Conservation (phyloP, 1,140 invertebrate genomes). For the Tenebrio molitor region DNA sequence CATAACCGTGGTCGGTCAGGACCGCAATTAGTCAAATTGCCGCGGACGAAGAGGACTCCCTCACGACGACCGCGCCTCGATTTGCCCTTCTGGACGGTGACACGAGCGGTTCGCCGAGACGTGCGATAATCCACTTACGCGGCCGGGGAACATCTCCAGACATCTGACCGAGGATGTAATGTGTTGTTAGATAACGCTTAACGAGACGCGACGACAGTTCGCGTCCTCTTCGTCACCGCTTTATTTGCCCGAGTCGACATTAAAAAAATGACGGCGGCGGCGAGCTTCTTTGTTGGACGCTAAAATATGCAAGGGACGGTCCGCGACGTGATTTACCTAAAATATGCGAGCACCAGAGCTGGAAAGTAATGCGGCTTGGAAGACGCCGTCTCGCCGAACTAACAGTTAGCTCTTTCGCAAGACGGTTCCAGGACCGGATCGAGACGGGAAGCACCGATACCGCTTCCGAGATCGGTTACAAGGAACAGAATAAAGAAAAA, state of each 20-base stretch:
- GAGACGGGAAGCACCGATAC: no score
- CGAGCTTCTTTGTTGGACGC: constrained; percentile 18
- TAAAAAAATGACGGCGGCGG: constrained; percentile 1
- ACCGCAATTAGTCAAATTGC: constrained; percentile 9
- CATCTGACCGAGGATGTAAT: constrained; percentile 35
- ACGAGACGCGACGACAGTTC: constrained; percentile 38
- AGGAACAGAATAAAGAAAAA: no score
- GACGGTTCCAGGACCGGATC: not conserved
- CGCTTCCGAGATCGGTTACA: no score
- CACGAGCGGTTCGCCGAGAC: constrained; percentile 20
- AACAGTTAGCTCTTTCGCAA: not conserved
- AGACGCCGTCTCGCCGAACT: not conserved
- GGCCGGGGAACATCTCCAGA: constrained; percentile 20
- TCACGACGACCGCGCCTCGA: not conserved
- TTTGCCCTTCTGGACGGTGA: not conserved
- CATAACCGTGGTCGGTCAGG: not conserved
- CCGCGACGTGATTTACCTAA: constrained; percentile 24
- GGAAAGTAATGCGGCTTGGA: not conserved
- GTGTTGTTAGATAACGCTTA: constrained; percentile 40
- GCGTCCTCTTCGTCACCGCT: not conserved
- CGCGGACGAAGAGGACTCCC: not conserved
- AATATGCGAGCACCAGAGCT: constrained; percentile 12
- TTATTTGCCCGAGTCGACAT: constrained; percentile 9
- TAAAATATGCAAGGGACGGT: constrained; percentile 31
- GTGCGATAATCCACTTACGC: constrained; percentile 29